Evolutionary conservation across 64 coral and sea anemone genomes (phyloP).

Genomic region (Anthopleura sola): DNA sequence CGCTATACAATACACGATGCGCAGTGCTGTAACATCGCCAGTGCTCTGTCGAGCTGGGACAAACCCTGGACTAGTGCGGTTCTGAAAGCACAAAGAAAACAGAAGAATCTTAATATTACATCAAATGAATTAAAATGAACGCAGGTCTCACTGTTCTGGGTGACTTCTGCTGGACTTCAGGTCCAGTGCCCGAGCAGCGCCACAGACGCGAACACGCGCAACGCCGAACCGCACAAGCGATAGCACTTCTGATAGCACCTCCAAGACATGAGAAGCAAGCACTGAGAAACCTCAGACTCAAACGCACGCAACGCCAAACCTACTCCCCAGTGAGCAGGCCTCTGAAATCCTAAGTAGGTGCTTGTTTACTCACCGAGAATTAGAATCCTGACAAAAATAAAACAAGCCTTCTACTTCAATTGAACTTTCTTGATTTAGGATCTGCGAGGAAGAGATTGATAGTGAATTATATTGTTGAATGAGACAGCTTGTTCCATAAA

Average conservation of each 20-base stretch:
- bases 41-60: constrained; percentile 54
- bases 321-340: too few species aligned
- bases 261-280: too few species aligned
- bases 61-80: constrained; percentile 53
- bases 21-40: constrained; percentile 60
- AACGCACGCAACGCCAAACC: too few species aligned
- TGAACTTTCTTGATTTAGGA: constrained; percentile 55
- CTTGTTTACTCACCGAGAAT: neutral
- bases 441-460: constrained; percentile 24
- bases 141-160: too few species aligned
- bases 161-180: too few species aligned
- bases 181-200: too few species aligned
- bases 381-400: constrained; percentile 67
- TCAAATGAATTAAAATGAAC: too few species aligned
- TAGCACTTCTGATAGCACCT: too few species aligned
- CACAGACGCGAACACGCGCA: too few species aligned
- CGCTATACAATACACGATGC: constrained; percentile 30
- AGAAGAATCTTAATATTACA: neutral
- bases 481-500: neutral
- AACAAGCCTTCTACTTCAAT: constrained; percentile 56
- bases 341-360: neutral
- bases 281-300: too few species aligned
- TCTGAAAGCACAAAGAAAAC: neutral
- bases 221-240: too few species aligned
- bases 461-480: too few species aligned